phyloP scores from a whole-genome alignment of 1,140 invertebrate genomes.

The Pseudobourletiella spinata region DNA sequence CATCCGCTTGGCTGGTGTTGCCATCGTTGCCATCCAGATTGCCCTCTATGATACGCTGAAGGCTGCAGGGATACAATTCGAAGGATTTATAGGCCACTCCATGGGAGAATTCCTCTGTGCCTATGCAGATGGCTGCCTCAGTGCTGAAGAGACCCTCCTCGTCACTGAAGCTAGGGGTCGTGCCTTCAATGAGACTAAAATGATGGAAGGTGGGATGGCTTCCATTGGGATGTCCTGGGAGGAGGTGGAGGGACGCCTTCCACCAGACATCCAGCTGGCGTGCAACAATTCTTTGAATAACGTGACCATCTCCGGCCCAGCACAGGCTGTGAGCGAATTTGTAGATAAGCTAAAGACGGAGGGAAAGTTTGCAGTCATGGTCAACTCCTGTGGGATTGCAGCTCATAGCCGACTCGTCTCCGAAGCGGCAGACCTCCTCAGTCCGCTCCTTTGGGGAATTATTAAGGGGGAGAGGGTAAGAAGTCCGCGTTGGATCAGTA shows the following conservation, averaged over 20 bases:
- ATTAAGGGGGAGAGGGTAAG: constrained; percentile 59
- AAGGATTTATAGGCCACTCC: constrained; percentile 92
- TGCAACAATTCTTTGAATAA: constrained; percentile 16
- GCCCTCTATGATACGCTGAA: constrained; percentile 79
- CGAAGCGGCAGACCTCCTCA: not conserved
- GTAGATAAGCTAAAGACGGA: constrained; percentile 3
- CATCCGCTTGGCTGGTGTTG: constrained; percentile 78
- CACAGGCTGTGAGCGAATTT: constrained; percentile 64
- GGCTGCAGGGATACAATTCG: constrained; percentile 66
- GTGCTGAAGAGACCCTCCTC: constrained; percentile 81
- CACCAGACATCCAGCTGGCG: constrained; percentile 46
- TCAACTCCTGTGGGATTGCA: constrained; percentile 6
- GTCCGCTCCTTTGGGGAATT: constrained; percentile 47
- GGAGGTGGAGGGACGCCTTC: constrained; percentile 62
- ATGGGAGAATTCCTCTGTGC: constrained; percentile 91
- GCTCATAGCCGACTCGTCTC: constrained; percentile 49
- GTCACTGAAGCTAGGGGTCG: constrained; percentile 65
- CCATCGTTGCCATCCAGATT: constrained; percentile 89
- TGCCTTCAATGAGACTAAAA: constrained; percentile 46
- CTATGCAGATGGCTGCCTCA: constrained; percentile 91
- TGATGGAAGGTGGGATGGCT: constrained; percentile 49
- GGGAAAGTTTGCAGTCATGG: constrained; percentile 5
- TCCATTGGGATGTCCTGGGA: constrained; percentile 71
- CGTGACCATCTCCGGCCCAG: constrained; percentile 58
- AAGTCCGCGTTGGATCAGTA: constrained; percentile 75